Base-by-base conservation (phyloP, 2,113 vertebrate species). In the Onychorhynchus coronatus region DNA sequence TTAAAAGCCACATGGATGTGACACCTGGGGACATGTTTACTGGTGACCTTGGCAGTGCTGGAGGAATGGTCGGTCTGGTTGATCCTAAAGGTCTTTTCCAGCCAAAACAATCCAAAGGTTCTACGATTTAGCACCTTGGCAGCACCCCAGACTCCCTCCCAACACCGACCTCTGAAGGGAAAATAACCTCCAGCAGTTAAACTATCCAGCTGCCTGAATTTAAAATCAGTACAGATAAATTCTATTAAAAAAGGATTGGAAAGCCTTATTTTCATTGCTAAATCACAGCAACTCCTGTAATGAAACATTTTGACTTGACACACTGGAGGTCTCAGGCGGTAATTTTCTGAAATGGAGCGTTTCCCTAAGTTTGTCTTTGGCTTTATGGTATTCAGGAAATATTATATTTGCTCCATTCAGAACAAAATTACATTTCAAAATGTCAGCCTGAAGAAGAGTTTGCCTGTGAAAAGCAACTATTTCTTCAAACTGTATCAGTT, bases 381-480 rank as follows among this genome's bases (percentile, higher is more conserved):
- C 91, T 93, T 92, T 82, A 50, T 27, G 49, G 82, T 28, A 62
- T 44, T 86, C 18, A 8, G 79, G 71, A 88, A 80, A 35, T 88
- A 75, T 81, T 77, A 61, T n/a, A 83, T 95, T 85, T 83, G 75
- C 82, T 92, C 79, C n/a, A 21, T 66, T 94, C 85, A 39, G 88
- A 88, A 50, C 50, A 37, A 96, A 94, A 96, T 90, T 92, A 79
- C 92, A 74, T 92, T 88, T 92, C 76, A 68, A 94, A 95, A 95
- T 95, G 92, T 94, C 94, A 96, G 67, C 88, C 88, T 65, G 74
- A 93, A 89, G 85, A 94, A 89, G 88, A 85, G 88, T 85, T 96
- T 94, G 56, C 81, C 74, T 18, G 49, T 14, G 62, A 94, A 93
- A 96, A 93, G 71, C 61, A 96, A 89, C 93, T 93, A 75, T 88